Base-by-base conservation (phyloP, 2,888 invertebrate genomes). In the Tinea semifulvella region DNA sequence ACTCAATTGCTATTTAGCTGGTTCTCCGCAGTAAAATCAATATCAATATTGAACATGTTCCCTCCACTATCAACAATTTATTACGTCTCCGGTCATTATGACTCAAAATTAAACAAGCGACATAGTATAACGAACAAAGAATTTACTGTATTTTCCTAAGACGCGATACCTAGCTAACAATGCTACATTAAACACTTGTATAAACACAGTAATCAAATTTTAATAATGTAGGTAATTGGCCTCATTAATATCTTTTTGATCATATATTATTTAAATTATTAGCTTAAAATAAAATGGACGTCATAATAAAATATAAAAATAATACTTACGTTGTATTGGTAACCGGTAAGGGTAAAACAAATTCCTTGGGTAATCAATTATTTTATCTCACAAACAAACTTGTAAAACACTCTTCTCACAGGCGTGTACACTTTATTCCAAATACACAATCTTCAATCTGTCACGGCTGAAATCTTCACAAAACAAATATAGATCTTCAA, bases 311-410 rank as follows among this genome's bases (percentile, higher is more conserved):
- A 7, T 22, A 22, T 22, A 22, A 22, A 22, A 22, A 22, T 4
- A 11, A 28, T 36, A 36, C 36, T 36, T 18, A 36, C 36, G 36
- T 35, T 35, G n/a, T 14, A 8, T 18, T 18, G 36, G 17, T 18
- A 28, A 43, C n/a, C 25, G 26, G 5, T 19, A 18, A 17, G 27
- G 43, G 27, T 27, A 43, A 16, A 17, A 43, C 19, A 43, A 43
- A 43, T 43, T 43, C 43, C 43, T 28, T 18, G 43, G 28, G 26
- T 42, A 42, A 25, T 42, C 42, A 25, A 42, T 14, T 13, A 42
- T 13, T 40, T 26, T 14, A 42, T 10, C 11, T 22, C 42, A 3
- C 42, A 42, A 13, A 25, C n/a, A 14, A 11, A 19, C 40, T 22
- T 19, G 2, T 40, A n/a, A 39, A 19, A 40, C 22, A 22, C 25